Base-by-base conservation (phyloP, 2,888 invertebrate species). In the Linnaemya vulpina region DNA sequence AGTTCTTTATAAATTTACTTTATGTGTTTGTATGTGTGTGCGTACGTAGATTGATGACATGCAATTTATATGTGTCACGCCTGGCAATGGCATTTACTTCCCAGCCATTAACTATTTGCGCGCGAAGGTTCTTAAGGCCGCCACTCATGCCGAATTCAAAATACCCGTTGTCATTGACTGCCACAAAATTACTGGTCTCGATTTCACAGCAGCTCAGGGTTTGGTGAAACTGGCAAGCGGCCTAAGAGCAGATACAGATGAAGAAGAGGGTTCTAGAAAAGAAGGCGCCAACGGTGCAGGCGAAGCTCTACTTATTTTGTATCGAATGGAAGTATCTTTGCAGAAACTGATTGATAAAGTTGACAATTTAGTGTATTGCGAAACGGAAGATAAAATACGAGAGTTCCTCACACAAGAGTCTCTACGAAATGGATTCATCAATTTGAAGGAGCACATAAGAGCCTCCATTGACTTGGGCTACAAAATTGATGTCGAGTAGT, bases 11-110 rank as follows among this genome's bases (percentile, higher is more conserved):
- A 13, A 3, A 30, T 30, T 30, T 30, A 3, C 30, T 30, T 5
- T 30, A 5, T 30, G 30, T 30, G 30, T 30, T 2, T 30, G 30
- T 30, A 5, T 30, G 30, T 30, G 30, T 30, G 30, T 30, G 30
- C 30, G 30, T 17, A 10, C 17, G 3, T 17, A 94, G 94, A 92
- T 93, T 40, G 94, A 93, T n/a, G 91, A 91, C 4, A 91, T 94
- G 87, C 93, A 94, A 83, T 95, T 94, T 87, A 91, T 95, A 10
- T 91, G 94, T 17, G 93, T 96, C 43, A 94, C 94, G 84, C 95
- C 96, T 1, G 94, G 95, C 88, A 93, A 94, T 83, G 96, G 95
- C 51, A 93, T 96, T 76, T 95, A 94, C 90, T 97, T 96, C 92
- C 95, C 96, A 58, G 95, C 95, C 75, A 94, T 95, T 35, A 95